Conservation (phyloP, 2,888 invertebrate species). For the Troilus luridus region DNA sequence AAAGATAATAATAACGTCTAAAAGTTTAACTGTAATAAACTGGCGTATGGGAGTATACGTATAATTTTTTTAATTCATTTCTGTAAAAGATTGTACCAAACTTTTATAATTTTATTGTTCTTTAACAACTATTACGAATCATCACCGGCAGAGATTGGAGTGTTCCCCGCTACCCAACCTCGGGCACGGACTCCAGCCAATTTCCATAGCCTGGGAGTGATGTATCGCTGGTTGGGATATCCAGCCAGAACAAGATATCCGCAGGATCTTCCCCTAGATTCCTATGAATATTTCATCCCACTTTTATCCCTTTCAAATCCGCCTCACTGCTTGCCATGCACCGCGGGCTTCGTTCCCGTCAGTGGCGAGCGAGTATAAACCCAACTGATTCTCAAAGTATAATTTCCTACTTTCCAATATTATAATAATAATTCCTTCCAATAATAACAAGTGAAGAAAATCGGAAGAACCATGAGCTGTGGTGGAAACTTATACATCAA, state of each 20-base stretch:
- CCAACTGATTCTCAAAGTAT: neutral
- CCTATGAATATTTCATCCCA: conserved; percentile 7
- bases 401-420: neutral
- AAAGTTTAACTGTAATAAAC: no score
- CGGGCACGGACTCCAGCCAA: neutral
- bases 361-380: neutral
- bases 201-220: neutral
- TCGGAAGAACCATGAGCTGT: no score
- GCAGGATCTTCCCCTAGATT: neutral
- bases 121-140: neutral
- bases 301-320: neutral
- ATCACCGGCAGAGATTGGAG: neutral
- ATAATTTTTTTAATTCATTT: no score
- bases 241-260: neutral
- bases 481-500: no score
- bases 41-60: no score
- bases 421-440: no score
- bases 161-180: neutral
- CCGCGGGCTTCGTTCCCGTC: neutral
- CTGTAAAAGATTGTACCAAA: no score
- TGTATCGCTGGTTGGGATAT: neutral
- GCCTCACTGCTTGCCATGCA: neutral
- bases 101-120: no score
- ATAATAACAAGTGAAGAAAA: no score
- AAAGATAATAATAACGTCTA: no score